Evolutionary conservation across 2,888 invertebrate genomes (phyloP), one percentile per base, ranked within the genome.

Genomic region (Eudemis profundana): DNA sequence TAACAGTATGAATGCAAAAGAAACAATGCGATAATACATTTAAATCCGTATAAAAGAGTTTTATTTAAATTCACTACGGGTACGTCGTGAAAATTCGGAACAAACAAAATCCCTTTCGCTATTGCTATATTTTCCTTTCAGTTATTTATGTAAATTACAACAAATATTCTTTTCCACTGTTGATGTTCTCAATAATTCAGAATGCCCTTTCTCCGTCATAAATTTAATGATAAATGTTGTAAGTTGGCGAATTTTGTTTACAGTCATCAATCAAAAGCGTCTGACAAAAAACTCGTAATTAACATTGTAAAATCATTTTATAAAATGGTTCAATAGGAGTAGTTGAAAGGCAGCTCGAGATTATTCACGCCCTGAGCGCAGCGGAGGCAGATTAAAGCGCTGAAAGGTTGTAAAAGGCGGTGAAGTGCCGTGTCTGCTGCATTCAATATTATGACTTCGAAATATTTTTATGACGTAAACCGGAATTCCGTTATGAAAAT

Each of bases 321-420:
- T 44, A n/a, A 42, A 42, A 64, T 15, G 29, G 21, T 44, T 59
- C 23, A 47, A 59, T 47, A 59, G 21, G 44, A 65, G 59, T 33
- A 8, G 42, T 33, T 50, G 57, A 59, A 53, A 59, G 46, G 36
- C 57, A 56, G n/a, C 44, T 44, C 36, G 42, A 76, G 72, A 79
- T 79, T 75, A 79, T 78, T 75, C 70, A 69, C 69, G 64, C 72
- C 71, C 72, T 68, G 67, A 68, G 67, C 66, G 69, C 61, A 61
- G 66, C 54, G 76, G 75, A 74, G 69, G 69, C 74, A 69, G 78
- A 84, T 80, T 78, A 79, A 78, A 79, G 73, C 72, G 71, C 68
- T 76, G 70, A 74, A 42, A 78, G 78, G 76, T 74, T 72, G 68
- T 72, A 77, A 79, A 76, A 78, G 77, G 65, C 74, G 51, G 68